Conservation (phyloP, 1,140 invertebrate species). For the Drosophila suzukii region DNA sequence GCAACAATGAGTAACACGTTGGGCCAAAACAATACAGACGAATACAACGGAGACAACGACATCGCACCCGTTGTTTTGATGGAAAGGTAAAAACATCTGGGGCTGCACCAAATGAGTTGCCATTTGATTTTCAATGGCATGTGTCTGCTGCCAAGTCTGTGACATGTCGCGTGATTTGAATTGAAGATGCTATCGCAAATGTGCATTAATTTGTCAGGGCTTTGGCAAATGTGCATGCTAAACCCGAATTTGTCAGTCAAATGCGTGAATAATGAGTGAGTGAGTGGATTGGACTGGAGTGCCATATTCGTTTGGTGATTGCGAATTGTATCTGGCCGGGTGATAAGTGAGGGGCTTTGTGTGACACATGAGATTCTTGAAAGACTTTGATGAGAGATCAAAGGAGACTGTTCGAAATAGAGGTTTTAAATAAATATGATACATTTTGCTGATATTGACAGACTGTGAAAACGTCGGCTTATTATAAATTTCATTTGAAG, state of each 20-base stretch:
- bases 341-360: conserved; percentile 11
- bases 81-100: conserved; percentile 22
- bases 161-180: conserved; percentile 78
- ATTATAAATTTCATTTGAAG: no score
- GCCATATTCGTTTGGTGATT: conserved; percentile 15
- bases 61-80: conserved; percentile 2
- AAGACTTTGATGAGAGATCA: background rate
- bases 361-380: conserved; percentile 10
- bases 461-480: background rate
- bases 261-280: conserved; percentile 67
- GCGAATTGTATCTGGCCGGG: conserved; percentile 14
- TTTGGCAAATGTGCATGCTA: conserved; percentile 52
- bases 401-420: background rate
- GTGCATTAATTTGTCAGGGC: conserved; percentile 76
- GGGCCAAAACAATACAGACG: conserved; percentile 22
- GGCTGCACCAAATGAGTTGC: conserved; percentile 65
- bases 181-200: conserved; percentile 71
- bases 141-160: conserved; percentile 37
- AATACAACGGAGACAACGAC: conserved; percentile 3
- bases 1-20: conserved; percentile 14
- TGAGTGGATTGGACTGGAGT: conserved; percentile 4
- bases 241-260: conserved; percentile 65
- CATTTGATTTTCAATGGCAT: conserved; percentile 71
- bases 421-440: background rate
- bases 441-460: background rate